Evolutionary conservation across 92 coral and sea anemone genomes (phyloP), one percentile per base, ranked within the genome.

Genomic region (Phymanthus crucifer): DNA sequence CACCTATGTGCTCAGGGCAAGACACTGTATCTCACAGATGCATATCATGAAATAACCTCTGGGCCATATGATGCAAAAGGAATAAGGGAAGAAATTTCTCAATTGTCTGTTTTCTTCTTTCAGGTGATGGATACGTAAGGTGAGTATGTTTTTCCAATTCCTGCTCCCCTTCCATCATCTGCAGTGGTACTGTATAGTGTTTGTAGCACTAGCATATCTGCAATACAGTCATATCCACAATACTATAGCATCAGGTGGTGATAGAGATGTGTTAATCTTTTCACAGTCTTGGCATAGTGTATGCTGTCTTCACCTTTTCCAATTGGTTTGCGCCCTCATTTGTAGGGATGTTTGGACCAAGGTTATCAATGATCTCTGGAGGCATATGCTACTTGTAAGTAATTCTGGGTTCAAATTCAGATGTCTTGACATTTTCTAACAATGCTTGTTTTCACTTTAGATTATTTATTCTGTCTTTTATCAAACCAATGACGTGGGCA

Each of bases 241-340:
- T 7, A 48, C 58, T 14, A 13, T 13, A 10, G 23, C 19, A 10
- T 50, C 10, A 5, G 45, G 1, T 2, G 7, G 34, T 9, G 11
- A 12, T 61, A 24, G 10, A 26, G 35, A 24, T 61, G 0, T 61
- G 35, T 26, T 61, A 27, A 24, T 61, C 16, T 61, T 24, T 74
- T 85, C 84, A 26, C 57, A 96, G 99, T 82, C 82, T 93, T 78
- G 97, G 99, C 31, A 93, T 96, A 35, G 92, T 96, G 40, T 96
- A 96, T 81, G 88, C 98, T 64, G 95, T 91, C 71, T 93, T 96
- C 69, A 91, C 99, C 19, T 68, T 93, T 24, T 90, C 94, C 47
- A 96, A 96, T 87, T 96, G 99, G 99, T 40, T 96, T 32, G 99
- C 99, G 27, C 99, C 99, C 40, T 91, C 99, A 14, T 76, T 96